A percentile compares a stretch with the other conserved stretches of the same genome.
Conservation (phyloP, 2,113 vertebrate species). For the Neodontobutis hainanensis region DNA sequence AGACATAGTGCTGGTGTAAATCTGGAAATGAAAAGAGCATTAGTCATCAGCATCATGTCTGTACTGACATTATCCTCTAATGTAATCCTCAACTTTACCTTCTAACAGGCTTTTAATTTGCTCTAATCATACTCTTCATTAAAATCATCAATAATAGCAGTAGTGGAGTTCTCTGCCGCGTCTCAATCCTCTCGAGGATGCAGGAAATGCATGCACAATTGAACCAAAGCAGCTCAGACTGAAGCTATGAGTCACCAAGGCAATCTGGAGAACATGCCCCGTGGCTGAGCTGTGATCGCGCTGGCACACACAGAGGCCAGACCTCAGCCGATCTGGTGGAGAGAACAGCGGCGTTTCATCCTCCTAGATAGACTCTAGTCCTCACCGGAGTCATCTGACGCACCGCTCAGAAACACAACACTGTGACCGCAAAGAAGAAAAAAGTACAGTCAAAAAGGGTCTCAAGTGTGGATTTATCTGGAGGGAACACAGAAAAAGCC, state of each 20-base stretch:
- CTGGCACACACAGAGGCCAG: constrained; percentile 69
- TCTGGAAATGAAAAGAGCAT: neutral
- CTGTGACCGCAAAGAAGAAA: constrained; percentile 25
- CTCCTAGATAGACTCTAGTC: constrained; percentile 39
- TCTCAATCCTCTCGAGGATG: constrained; percentile 17
- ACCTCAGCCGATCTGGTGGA: constrained; percentile 66
- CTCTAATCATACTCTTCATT: neutral
- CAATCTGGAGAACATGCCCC: constrained; percentile 80
- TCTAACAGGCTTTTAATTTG: neutral
- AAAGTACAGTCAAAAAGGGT: constrained; percentile 53
- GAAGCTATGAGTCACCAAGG: constrained; percentile 72
- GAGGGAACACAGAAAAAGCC: constrained; percentile 50
- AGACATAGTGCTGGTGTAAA: neutral
- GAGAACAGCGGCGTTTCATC: constrained; percentile 56
- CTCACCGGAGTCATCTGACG: constrained; percentile 44
- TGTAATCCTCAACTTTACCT: neutral
- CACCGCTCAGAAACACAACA: constrained; percentile 23
- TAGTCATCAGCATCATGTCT: neutral
- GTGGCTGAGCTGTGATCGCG: constrained; percentile 72
- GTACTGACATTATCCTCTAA: neutral
- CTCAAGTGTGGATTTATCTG: constrained; percentile 57
- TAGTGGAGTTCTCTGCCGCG: constrained; percentile 12
- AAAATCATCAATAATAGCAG: constrained; percentile 11
- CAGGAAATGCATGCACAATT: constrained; percentile 56
- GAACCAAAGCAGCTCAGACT: constrained; percentile 52